These are phyloP conservation scores for Hylaeus volcanicus DNA, from an alignment of 1,140 invertebrate species.

Conservation along the genomic window DNA sequence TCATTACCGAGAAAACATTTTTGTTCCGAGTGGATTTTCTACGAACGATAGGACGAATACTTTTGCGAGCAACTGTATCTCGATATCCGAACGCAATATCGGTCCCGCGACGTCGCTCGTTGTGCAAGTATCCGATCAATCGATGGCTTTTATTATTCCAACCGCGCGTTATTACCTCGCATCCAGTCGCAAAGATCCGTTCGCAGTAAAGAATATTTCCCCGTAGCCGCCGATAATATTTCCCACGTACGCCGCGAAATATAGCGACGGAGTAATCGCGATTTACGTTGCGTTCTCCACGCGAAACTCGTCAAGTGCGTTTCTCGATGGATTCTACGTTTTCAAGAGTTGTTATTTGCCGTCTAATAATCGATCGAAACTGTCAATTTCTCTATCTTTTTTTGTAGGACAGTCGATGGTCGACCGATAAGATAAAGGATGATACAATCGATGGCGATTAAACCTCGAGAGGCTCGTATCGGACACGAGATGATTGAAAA, in stretches of 20 bases:
- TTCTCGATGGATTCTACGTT: neutral
- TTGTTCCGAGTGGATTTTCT: neutral
- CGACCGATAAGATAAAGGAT: no score
- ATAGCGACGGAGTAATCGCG: neutral
- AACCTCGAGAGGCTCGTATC: no score
- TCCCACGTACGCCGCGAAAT: neutral
- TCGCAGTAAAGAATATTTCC: conserved; percentile 29
- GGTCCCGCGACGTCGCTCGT: neutral
- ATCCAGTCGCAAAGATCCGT: conserved; percentile 22
- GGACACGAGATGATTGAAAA: no score
- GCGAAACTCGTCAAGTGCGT: neutral
- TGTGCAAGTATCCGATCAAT: neutral
- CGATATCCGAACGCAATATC: neutral
- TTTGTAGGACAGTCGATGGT: neutral
- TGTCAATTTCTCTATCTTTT: no score
- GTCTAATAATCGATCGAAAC: no score
- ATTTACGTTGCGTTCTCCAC: neutral
- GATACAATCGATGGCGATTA: no score
- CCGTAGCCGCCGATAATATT: conserved; percentile 4
- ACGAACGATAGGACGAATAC: no score
- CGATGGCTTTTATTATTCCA: conserved; percentile 28
- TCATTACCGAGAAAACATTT: neutral
- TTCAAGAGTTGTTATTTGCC: neutral
- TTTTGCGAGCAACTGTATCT: neutral
- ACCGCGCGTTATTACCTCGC: conserved; percentile 32